Base-by-base conservation (phyloP, 2,888 invertebrate genomes). In the Mesoligia furuncula region DNA sequence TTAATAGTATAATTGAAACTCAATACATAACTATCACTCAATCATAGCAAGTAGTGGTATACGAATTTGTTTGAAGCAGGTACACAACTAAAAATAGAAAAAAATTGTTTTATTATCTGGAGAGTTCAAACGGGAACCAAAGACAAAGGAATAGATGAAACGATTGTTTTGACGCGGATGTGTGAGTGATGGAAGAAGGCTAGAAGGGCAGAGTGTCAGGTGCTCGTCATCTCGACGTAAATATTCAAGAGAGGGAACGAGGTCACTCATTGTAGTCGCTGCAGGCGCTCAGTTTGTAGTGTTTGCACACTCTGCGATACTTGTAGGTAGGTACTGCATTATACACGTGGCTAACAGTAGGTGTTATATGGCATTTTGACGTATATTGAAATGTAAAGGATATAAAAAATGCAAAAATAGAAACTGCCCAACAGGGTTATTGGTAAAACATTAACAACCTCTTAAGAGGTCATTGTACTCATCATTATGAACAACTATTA, bases 191-290 rank as follows among this genome's bases (percentile, higher is more conserved):
- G 74, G 77, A 75, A 80, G 87, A 85, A 79, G 84, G 79, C 67
- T 73, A 83, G 69, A 83, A 82, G 83, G 84, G 79, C 84, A 83
- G 76, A 79, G 83, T 83, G 84, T 79, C 86, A 73, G 84, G 36
- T 61, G 78, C 83, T 61, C 71, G 83, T 84, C 84, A 84, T 86
- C 86, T 84, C 72, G 75, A 57, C 86, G 84, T 84, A 70, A 79
- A 84, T 84, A 84, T 86, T 86, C 84, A 86, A 86, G 84, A 69
- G 84, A 75, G 72, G 84, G 61, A 84, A 84, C 64, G 86, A 61
- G 84, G 86, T 84, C 84, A 71, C 48, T 78, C 79, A 85, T 75
- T 84, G 84, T 86, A 66, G 69, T 59, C 69, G 86, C 83, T 75
- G 54, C 64, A 73, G 84, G 79, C 86, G 69, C 69, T 54, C 72